Conservation (phyloP, 2,113 vertebrate genomes). For the Strigops habroptila region DNA sequence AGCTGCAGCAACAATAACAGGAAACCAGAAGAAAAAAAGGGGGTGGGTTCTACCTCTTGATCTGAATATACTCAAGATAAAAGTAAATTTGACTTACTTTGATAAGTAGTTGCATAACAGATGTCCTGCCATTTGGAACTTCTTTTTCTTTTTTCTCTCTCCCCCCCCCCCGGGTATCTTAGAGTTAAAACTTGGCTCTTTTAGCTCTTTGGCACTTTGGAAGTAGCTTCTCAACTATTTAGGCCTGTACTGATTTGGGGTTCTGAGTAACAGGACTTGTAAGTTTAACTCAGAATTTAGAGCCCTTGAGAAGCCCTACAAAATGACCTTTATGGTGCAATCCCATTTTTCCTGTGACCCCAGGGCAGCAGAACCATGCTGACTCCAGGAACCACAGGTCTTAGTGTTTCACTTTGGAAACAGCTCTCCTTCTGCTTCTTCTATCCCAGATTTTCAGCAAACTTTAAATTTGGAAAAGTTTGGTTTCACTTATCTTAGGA, state of each 20-base stretch:
- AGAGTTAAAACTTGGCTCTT: not conserved
- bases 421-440: not conserved
- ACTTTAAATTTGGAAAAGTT: not conserved
- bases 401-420: not conserved
- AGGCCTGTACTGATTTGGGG: not conserved
- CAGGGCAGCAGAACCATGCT: not conserved
- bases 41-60: slow-evolving; percentile 24
- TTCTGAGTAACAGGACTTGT: not conserved
- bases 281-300: not conserved
- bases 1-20: slow-evolving; percentile 53
- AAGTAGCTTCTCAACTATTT: not conserved
- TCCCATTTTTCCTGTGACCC: not conserved
- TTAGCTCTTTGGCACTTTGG: not conserved
- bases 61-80: not conserved
- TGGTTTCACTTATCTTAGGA: not conserved
- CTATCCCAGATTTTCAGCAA: not conserved
- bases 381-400: not conserved
- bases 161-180: not conserved
- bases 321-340: not conserved
- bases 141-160: not conserved
- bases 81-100: not conserved
- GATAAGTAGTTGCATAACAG: not conserved
- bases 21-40: slow-evolving; percentile 51
- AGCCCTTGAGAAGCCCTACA: not conserved
- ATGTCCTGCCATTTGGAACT: not conserved